Conservation (phyloP, 2,113 vertebrate species). For the Archocentrus centrarchus region DNA sequence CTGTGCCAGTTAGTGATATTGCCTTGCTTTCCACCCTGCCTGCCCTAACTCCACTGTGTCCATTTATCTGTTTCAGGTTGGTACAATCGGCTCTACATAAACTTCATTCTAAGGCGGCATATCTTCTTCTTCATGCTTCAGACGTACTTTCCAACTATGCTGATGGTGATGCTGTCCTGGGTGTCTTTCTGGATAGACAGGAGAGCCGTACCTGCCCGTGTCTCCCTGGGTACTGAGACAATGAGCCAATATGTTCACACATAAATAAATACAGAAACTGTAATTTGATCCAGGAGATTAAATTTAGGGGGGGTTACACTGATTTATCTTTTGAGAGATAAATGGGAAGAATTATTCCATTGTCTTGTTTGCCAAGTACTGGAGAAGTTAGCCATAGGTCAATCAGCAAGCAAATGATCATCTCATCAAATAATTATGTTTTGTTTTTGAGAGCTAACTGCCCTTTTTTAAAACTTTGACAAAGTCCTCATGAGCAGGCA, state of each 20-base stretch:
- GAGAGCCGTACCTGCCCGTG: constrained; percentile 90
- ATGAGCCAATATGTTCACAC: not conserved
- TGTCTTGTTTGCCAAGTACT: not conserved
- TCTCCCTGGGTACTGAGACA: constrained; percentile 84
- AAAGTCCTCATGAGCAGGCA: not conserved
- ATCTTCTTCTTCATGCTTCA: constrained; percentile 96
- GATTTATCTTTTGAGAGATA: not conserved
- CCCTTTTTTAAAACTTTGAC: not conserved
- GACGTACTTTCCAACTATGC: constrained; percentile 92
- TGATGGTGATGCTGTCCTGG: constrained; percentile 96
- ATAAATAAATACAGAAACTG: not conserved
- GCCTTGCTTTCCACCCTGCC: not conserved
- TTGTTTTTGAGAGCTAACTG: not conserved
- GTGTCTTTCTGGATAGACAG: constrained; percentile 95
- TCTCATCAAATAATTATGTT: not conserved
- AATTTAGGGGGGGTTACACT: not conserved
- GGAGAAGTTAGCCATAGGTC: not conserved
- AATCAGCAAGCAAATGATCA: not conserved
- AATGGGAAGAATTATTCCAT: constrained; percentile 1
- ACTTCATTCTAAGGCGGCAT: constrained; percentile 91
- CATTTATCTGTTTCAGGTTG: constrained; percentile 81
- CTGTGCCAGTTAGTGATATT: not conserved
- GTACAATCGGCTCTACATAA: constrained; percentile 95
- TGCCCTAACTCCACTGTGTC: not conserved
- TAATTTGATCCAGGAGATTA: not conserved